Percentiles rank a stretch among this genome's conserved stretches.
Conservation (phyloP, 2,797 vertebrate species). For the Xiphophorus birchmanni region DNA sequence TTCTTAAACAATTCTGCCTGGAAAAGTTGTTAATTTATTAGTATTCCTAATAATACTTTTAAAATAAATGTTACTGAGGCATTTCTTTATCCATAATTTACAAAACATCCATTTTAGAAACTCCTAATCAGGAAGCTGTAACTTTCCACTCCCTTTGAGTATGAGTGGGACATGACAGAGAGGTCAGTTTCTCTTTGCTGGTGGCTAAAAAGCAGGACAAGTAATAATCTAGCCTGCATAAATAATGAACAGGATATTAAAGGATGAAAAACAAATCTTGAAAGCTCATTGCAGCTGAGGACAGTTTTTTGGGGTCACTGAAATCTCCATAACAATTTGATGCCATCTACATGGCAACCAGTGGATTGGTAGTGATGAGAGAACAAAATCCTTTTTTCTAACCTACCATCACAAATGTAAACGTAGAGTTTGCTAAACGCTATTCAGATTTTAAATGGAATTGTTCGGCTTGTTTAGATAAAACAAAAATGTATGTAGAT, state of each 20-base stretch:
- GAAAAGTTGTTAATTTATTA: background rate
- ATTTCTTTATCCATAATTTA: background rate
- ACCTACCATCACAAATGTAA: background rate
- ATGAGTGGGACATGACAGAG: background rate
- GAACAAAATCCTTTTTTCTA: background rate
- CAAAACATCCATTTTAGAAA: background rate
- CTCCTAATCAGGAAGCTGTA: background rate
- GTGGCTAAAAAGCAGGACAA: background rate
- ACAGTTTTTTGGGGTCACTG: background rate
- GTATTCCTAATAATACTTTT: background rate
- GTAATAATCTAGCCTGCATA: background rate
- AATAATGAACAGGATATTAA: background rate
- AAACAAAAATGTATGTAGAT: background rate
- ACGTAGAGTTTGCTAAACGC: background rate
- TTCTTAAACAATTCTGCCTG: background rate
- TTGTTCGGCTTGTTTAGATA: background rate
- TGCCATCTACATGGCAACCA: background rate
- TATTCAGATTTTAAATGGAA: background rate
- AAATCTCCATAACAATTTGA: background rate
- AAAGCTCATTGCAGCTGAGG: background rate
- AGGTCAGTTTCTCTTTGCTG: background rate
- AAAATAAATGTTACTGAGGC: background rate
- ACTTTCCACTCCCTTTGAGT: background rate
- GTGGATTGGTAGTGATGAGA: background rate
- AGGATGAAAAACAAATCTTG: background rate